These are phyloP conservation scores for Eupithecia inturbata DNA, from an alignment of 2,888 invertebrate genomes.

Conservation along the genomic window DNA sequence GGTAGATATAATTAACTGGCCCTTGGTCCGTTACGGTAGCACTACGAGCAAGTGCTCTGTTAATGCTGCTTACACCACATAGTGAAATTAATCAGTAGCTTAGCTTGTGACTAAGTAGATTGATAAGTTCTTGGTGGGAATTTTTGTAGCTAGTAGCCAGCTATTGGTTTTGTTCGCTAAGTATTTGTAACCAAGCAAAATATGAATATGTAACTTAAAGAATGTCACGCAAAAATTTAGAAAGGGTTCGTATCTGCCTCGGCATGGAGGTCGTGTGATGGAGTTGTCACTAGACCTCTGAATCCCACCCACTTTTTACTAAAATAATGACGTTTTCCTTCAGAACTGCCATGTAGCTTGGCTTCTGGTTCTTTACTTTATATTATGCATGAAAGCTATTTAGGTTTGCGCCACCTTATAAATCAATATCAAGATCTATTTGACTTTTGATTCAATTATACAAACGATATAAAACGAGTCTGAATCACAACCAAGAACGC, in stretches of 20 bases:
- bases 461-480: neutral
- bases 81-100: constrained; percentile 14
- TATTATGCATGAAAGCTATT: constrained; percentile 47
- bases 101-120: neutral
- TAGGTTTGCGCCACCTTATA: constrained; percentile 57
- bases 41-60: constrained; percentile 58
- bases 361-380: constrained; percentile 23
- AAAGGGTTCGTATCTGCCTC: too few species aligned
- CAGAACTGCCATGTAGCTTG: neutral
- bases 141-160: neutral
- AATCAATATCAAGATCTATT: constrained; percentile 53
- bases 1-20: constrained; percentile 72
- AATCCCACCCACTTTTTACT: neutral
- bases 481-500: neutral
- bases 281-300: too few species aligned
- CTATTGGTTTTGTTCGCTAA: neutral
- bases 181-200: neutral
- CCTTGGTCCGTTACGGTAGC: constrained; percentile 67
- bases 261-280: neutral
- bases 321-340: neutral
- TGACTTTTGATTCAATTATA: constrained; percentile 36
- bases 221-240: too few species aligned
- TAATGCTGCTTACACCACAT: constrained; percentile 33
- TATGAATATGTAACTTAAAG: neutral
- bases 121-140: neutral